Evolutionary conservation across 2,113 vertebrate species (phyloP).

Genomic region (Pachycephala philippinensis): DNA sequence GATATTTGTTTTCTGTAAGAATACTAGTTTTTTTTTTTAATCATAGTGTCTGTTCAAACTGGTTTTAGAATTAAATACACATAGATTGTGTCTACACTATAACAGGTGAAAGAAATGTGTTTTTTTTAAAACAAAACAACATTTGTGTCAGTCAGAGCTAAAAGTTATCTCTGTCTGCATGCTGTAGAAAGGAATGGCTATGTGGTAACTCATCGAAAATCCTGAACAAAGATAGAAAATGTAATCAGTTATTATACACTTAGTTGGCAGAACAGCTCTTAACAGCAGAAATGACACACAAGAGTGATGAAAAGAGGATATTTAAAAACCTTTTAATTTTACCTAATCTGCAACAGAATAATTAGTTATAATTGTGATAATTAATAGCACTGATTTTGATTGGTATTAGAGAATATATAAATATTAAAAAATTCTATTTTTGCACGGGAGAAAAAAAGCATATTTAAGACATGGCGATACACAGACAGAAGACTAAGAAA

Average conservation of each 20-base stretch:
- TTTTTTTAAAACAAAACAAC: not conserved
- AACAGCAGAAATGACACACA: not conserved
- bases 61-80: not conserved
- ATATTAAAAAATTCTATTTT: not conserved
- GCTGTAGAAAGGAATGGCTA: not conserved
- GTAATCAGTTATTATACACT: not conserved
- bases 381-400: not conserved
- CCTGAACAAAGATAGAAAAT: not conserved
- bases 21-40: not conserved
- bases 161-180: not conserved
- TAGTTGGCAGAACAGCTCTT: not conserved
- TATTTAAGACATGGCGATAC: not conserved
- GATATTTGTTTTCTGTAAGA: not conserved
- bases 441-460: not conserved
- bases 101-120: not conserved
- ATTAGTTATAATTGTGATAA: slow-evolving; percentile 1
- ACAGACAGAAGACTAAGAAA: not conserved
- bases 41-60: not conserved
- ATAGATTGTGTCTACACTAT: not conserved
- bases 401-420: not conserved
- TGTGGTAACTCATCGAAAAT: not conserved
- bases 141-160: not conserved
- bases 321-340: slow-evolving; percentile 17
- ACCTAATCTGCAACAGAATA: not conserved
- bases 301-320: not conserved